phyloP scores from a whole-genome alignment of 2,797 vertebrate species.

The Brachyrhaphis roseni region DNA sequence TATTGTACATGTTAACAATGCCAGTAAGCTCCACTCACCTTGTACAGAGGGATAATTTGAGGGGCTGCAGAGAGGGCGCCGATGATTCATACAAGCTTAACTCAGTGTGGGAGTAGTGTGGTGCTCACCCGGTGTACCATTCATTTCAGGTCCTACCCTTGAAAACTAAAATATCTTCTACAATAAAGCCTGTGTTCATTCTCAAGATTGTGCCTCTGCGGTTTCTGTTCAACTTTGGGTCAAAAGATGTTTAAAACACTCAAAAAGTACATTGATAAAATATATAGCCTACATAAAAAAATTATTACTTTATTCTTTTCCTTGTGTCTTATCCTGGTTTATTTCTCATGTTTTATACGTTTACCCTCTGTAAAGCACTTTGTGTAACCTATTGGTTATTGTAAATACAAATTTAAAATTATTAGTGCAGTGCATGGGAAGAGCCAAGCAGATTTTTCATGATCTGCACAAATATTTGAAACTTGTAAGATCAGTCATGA shows the following conservation, averaged over 20 bases:
- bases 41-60: constrained; percentile 48
- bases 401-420: too few relatives aligned
- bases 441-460: not conserved
- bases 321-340: too few relatives aligned
- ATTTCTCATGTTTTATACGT: too few relatives aligned
- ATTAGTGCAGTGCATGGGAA: not conserved
- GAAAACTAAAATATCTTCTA: constrained; percentile 50
- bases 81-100: constrained; percentile 59
- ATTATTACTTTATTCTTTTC: too few relatives aligned
- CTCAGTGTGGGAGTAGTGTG: constrained; percentile 60
- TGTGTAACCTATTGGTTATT: too few relatives aligned
- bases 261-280: not conserved
- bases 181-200: constrained; percentile 72
- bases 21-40: constrained; percentile 41
- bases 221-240: constrained; percentile 28
- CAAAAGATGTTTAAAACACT: not conserved
- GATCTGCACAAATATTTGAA: not conserved
- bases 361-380: too few relatives aligned
- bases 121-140: constrained; percentile 61
- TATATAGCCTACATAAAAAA: not conserved
- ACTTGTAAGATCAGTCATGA: not conserved
- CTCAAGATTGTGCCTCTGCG: constrained; percentile 37
- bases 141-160: constrained; percentile 62
- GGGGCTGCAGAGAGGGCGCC: constrained; percentile 40
- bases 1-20: constrained; percentile 50